Conservation (phyloP, 37 sponge, comb jelly and placozoan genomes). For the Eunapius fragilis region DNA sequence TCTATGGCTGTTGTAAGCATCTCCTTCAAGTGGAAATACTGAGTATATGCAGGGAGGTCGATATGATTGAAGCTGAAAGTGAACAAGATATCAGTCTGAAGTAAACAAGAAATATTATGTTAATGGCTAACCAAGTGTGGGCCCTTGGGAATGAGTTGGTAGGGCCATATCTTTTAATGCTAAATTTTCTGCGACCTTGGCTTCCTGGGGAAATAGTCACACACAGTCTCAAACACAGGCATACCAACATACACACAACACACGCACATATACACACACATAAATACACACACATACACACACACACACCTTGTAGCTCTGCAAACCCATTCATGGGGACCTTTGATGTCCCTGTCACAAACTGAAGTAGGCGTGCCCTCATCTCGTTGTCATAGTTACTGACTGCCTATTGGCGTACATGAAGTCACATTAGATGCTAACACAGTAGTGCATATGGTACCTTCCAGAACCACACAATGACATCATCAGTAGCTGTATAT, state of each 20-base stretch:
- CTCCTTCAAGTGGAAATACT: slow-evolving; percentile 84
- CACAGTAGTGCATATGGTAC: no score
- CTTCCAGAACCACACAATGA: no score
- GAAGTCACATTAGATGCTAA: no score
- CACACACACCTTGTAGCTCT: slow-evolving; percentile 96
- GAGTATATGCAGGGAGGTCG: slow-evolving; percentile 86
- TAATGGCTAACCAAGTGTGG: slow-evolving; percentile 90
- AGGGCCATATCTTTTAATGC: slow-evolving; percentile 84
- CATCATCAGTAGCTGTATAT: slow-evolving; percentile 61
- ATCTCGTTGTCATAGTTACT: slow-evolving; percentile 89
- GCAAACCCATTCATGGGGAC: no score
- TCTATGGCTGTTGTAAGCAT: slow-evolving; percentile 83
- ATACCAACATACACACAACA: not conserved
- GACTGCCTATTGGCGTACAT: slow-evolving; percentile 93
- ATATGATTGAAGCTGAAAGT: slow-evolving; percentile 83
- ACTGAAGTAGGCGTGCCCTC: slow-evolving; percentile 93
- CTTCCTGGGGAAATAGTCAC: slow-evolving; percentile 72
- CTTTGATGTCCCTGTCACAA: slow-evolving; percentile 99
- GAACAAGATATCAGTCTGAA: not conserved
- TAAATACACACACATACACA: no score
- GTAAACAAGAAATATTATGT: not conserved
- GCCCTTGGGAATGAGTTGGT: slow-evolving; percentile 84
- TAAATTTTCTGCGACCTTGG: slow-evolving; percentile 94
- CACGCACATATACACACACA: not conserved
- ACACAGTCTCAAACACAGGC: no score